Conservation (phyloP, 2,888 invertebrate genomes). For the Lasioglossum zephyrum region DNA sequence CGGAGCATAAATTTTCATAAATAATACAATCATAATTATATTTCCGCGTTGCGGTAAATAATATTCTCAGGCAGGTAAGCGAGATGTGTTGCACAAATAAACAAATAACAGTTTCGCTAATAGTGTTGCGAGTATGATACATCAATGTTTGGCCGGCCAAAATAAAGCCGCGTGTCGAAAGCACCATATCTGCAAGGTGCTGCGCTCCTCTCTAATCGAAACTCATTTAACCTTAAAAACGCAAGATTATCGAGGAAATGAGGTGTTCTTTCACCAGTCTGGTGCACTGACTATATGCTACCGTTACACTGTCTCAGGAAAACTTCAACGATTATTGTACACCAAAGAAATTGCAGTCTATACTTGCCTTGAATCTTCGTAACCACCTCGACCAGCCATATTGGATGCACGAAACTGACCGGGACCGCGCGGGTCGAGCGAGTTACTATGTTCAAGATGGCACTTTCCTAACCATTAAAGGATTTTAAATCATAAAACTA, state of each 20-base stretch:
- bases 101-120: background rate
- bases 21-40: constrained; percentile 18
- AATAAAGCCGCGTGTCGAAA: constrained; percentile 78
- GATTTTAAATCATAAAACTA: constrained; percentile 48
- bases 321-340: constrained; percentile 29
- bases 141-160: constrained; percentile 62
- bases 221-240: constrained; percentile 75
- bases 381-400: constrained; percentile 96
- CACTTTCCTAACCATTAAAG: constrained; percentile 61
- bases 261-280: background rate
- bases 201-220: constrained; percentile 70
- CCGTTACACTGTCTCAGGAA: constrained; percentile 24
- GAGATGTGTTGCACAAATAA: background rate
- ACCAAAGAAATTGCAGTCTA: constrained; percentile 63
- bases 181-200: constrained; percentile 75
- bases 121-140: constrained; percentile 17
- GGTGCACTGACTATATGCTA: constrained; percentile 25
- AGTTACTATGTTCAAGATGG: constrained; percentile 74
- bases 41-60: background rate
- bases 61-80: background rate
- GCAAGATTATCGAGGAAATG: constrained; percentile 40
- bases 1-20: constrained; percentile 7
- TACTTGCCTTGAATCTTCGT: constrained; percentile 93
- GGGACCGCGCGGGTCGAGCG: constrained; percentile 78
- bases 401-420: constrained; percentile 87